Evolutionary conservation across 2,113 vertebrate genomes (phyloP).

Genomic region (Emydura subglobosa): DNA sequence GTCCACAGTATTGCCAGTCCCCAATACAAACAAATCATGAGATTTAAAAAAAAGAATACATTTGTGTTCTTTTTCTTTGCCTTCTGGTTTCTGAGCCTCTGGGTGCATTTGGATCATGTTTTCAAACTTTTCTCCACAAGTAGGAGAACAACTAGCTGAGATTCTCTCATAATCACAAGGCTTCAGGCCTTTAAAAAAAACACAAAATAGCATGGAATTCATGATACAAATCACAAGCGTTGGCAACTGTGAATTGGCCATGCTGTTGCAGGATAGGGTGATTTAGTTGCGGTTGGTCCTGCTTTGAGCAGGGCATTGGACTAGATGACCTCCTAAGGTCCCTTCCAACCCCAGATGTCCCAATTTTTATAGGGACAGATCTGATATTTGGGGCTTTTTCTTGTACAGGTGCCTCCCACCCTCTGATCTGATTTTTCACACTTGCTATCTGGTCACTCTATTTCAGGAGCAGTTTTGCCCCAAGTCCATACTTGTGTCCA

Average conservation of each 20-base stretch:
- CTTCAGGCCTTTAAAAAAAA: background rate
- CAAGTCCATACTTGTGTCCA: background rate
- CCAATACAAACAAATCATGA: background rate
- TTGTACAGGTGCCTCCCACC: background rate
- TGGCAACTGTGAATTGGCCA: background rate
- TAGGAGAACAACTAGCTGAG: background rate
- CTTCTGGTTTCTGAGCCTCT: background rate
- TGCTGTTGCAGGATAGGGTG: background rate
- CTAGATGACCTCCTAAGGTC: too few species aligned
- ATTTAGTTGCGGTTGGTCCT: too few species aligned
- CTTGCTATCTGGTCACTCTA: background rate
- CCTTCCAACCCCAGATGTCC: background rate
- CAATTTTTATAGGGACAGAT: background rate
- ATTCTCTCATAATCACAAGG: background rate
- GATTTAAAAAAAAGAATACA: background rate
- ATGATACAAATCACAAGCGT: background rate
- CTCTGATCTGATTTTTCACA: background rate
- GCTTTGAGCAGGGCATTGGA: too few species aligned
- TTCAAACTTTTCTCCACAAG: background rate
- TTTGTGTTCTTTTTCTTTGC: background rate
- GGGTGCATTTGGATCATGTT: background rate
- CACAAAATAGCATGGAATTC: background rate
- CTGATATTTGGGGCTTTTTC: background rate
- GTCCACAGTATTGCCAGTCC: background rate
- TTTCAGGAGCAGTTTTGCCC: background rate